A percentile compares a stretch with the other conserved stretches of the same genome.
phyloP scores from a whole-genome alignment of 2,113 vertebrate genomes.

The Ammospiza caudacuta region DNA sequence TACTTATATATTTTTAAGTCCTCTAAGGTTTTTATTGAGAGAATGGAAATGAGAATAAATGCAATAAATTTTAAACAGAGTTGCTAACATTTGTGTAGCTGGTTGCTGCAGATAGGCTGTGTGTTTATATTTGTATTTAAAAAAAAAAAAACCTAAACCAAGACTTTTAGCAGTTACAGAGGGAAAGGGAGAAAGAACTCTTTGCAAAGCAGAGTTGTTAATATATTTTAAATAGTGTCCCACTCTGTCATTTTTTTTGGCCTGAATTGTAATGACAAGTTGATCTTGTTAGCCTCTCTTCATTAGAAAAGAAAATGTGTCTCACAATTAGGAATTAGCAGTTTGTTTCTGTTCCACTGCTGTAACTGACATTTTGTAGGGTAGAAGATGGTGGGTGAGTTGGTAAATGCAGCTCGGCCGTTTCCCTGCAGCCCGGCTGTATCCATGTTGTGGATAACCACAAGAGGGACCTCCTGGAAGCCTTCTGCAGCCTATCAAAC shows the following conservation, averaged over 20 bases:
- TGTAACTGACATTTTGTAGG: neutral
- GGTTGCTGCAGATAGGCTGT: neutral
- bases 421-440: neutral
- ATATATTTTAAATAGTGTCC: neutral
- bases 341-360: neutral
- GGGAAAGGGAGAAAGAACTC: neutral
- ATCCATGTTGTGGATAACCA: neutral
- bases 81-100: neutral
- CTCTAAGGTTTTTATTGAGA: neutral
- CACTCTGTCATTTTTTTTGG: neutral
- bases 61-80: neutral
- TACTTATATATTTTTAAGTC: neutral
- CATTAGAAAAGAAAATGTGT: neutral
- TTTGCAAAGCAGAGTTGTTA: neutral
- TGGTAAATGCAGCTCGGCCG: neutral
- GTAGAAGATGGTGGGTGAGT: neutral
- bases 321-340: neutral
- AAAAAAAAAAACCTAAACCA: neutral
- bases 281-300: neutral
- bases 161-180: neutral
- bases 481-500: neutral
- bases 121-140: neutral
- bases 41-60: neutral
- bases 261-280: neutral
- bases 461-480: constrained; percentile 43